Percentiles rank a stretch among this genome's conserved stretches.
Evolutionary conservation across 2,797 vertebrate species (phyloP).

Genomic region (Triplophysa bombifrons): DNA sequence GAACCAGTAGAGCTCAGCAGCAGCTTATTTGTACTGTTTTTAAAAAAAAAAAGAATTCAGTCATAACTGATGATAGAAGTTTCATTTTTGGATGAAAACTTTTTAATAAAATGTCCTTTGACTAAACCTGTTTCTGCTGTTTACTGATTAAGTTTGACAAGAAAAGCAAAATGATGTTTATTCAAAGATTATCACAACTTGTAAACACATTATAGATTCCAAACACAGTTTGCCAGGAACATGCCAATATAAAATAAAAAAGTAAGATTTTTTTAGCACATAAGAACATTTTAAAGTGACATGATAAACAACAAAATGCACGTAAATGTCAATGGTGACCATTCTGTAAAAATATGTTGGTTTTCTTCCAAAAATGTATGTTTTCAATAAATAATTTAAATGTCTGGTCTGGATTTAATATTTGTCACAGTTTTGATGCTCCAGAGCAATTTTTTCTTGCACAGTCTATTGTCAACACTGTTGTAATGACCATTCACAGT

Average conservation of each 20-base stretch:
- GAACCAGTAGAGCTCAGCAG: slow-evolving; percentile 47
- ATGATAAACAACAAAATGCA: slow-evolving; percentile 25
- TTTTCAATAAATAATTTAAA: slow-evolving; percentile 44
- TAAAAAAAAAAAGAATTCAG: background rate
- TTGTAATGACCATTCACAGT: background rate
- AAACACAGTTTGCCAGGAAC: background rate
- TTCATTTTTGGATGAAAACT: background rate
- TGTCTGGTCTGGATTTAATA: slow-evolving; percentile 31
- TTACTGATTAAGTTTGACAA: background rate
- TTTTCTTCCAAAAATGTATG: slow-evolving; percentile 39
- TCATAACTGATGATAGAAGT: background rate
- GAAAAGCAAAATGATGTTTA: background rate
- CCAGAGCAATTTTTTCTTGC: slow-evolving; percentile 16
- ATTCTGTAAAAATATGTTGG: slow-evolving; percentile 29
- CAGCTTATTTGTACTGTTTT: background rate
- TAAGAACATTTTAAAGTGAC: too few relatives aligned
- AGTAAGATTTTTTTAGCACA: too few relatives aligned
- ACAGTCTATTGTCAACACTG: slow-evolving; percentile 5
- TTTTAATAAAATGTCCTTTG: background rate
- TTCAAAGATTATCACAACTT: background rate
- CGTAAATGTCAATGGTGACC: slow-evolving; percentile 35
- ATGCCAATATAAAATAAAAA: background rate
- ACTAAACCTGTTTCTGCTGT: background rate
- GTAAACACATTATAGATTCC: background rate
- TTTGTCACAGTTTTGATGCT: slow-evolving; percentile 14